A percentile compares a stretch with the other conserved stretches of the same genome.
Conservation (phyloP, 2,888 invertebrate species). For the Tolmerus cingulatus region DNA sequence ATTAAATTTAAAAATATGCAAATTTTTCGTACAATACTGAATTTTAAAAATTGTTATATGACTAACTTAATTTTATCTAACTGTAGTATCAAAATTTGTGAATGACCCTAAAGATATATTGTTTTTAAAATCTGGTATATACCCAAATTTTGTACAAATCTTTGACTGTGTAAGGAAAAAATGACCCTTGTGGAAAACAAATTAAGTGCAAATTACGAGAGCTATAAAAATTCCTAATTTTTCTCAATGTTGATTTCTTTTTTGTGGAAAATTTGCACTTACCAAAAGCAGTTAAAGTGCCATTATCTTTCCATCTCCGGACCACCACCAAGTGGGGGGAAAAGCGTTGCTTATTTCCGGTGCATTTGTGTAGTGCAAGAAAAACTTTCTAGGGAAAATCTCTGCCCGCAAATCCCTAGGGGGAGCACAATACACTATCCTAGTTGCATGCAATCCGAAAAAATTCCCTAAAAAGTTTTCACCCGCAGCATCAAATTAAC, state of each 20-base stretch:
- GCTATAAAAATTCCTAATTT: neutral
- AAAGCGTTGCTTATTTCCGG: neutral
- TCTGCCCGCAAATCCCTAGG: neutral
- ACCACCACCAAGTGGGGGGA: neutral
- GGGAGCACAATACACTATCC: neutral
- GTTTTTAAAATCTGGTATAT: too few relatives aligned
- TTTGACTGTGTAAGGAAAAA: neutral
- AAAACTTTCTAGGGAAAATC: neutral
- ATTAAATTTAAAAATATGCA: too few relatives aligned
- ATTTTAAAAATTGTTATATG: too few relatives aligned
- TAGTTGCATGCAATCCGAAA: neutral
- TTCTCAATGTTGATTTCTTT: neutral
- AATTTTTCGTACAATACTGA: too few relatives aligned
- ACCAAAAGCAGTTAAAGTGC: neutral
- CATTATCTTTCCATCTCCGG: neutral
- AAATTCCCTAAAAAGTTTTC: neutral
- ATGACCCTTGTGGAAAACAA: neutral
- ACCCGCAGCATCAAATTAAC: neutral
- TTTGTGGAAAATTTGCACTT: neutral
- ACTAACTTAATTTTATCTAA: too few relatives aligned
- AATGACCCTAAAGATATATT: too few relatives aligned
- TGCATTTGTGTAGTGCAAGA: neutral
- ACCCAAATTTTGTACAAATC: too few relatives aligned
- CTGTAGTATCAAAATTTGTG: too few relatives aligned
- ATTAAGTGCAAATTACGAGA: neutral